Evolutionary conservation across 2,113 vertebrate species (phyloP), one percentile per base, ranked within the genome.

Genomic region (Tetrao urogallus): DNA sequence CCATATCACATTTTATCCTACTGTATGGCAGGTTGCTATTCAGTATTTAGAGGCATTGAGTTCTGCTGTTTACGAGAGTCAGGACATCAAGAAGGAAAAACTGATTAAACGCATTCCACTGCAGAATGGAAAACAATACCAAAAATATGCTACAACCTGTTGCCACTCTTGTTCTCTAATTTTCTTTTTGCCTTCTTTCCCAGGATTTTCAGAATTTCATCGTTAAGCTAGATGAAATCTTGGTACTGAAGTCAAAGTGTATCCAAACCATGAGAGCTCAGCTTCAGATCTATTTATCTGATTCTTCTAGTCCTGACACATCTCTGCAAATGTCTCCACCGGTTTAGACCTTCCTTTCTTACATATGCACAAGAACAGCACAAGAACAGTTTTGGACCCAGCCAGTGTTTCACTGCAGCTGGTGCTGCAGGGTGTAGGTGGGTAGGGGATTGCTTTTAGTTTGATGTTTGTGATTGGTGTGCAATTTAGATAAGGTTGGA

Each of bases 201-300:
- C 88, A 99, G 99, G 97, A 98, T 86, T 99, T 99, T 96, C 96
- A 90, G 78, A 98, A 98, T 47, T 98, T 98, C 20, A 95, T 98
- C 79, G 89, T 94, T 70, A 98, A 97, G 89, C 94, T 99, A 89
- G 98, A 98, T 81, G 98, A 98, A 94, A 97, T 99, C 82, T 96
- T 99, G 97, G 87, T 95, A 61, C 95, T 97, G 95, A 99, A 99
- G 91, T 97, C 97, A 4, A 91, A 88, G 82, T 98, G 98, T 76
- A 97, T 99, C 71, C 97, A 98, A 64, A 97, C 63, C 4, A 97
- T 98, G 96, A 97, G 98, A 88, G 94, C 95, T 88, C 98, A 98
- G 67, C 96, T 99, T 58, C 98, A 98, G 89, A 93, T 97, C 8
- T 98, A 83, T 83, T 97, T 98, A 74, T 74, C 93, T 28, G 52